These are phyloP conservation scores for Catocala fraxini DNA, from an alignment of 2,888 invertebrate species.

Conservation along the genomic window DNA sequence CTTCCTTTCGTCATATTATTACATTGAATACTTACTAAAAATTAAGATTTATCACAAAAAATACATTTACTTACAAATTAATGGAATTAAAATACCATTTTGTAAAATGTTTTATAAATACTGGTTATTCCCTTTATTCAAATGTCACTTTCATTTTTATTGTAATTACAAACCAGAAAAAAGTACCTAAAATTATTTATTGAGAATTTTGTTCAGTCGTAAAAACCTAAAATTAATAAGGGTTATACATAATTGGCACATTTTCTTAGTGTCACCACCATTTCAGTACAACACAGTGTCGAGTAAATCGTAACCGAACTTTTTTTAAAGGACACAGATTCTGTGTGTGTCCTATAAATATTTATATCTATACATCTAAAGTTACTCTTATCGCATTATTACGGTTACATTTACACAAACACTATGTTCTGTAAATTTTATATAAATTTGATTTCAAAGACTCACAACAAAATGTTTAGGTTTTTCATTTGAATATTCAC, in stretches of 20 bases:
- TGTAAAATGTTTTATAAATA: slow-evolving; percentile 53
- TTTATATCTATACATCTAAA: slow-evolving; percentile 37
- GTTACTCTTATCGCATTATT: slow-evolving; percentile 30
- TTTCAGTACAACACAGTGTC: slow-evolving; percentile 33
- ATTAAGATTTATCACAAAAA: slow-evolving; percentile 57
- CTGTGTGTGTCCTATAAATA: slow-evolving; percentile 20
- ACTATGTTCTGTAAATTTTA: slow-evolving; percentile 21
- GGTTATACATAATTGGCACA: slow-evolving; percentile 60
- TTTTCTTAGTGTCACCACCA: slow-evolving; percentile 52
- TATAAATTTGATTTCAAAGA: slow-evolving; percentile 35
- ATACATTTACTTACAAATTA: slow-evolving; percentile 52
- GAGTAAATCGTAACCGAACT: slow-evolving; percentile 46
- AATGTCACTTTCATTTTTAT: slow-evolving; percentile 42
- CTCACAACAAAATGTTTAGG: slow-evolving; percentile 36
- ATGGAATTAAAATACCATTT: slow-evolving; percentile 51
- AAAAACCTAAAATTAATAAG: slow-evolving; percentile 55
- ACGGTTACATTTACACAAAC: slow-evolving; percentile 40
- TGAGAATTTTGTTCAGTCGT: slow-evolving; percentile 58
- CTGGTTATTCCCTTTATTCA: slow-evolving; percentile 35
- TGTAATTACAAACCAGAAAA: slow-evolving; percentile 50
- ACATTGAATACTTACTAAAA: slow-evolving; percentile 49
- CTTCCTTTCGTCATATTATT: slow-evolving; percentile 49
- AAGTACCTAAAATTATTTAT: slow-evolving; percentile 50
- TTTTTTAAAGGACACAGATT: slow-evolving; percentile 16
- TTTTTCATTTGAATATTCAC: slow-evolving; percentile 44